Evolutionary conservation across 2,113 vertebrate species (phyloP).

Genomic region (pig (Sus scrofa)): T2T-Sscrofa CM000822.6:48039501-48040000

Average conservation of each 20-base stretch:
- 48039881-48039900: slow-evolving; percentile 70
- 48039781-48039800: neutral
- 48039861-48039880: slow-evolving; percentile 50
- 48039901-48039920: slow-evolving; percentile 69
- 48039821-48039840: slow-evolving; percentile 65
- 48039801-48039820: neutral
- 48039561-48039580: neutral
- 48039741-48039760: neutral
- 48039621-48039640: neutral
- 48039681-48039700: neutral
- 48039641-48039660: neutral
- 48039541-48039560: neutral
- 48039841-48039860: neutral
- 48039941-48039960: slow-evolving; percentile 80
- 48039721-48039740: neutral
- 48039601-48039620: neutral
- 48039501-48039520: neutral
- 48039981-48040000: slow-evolving; percentile 82
- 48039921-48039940: slow-evolving; percentile 61
- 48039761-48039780: neutral
- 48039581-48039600: neutral
- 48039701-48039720: neutral
- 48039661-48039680: neutral
- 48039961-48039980: slow-evolving; percentile 82
- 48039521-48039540: neutral